phyloP scores from a whole-genome alignment of 2,797 vertebrate genomes.

The Acipenser transmontanus region DNA sequence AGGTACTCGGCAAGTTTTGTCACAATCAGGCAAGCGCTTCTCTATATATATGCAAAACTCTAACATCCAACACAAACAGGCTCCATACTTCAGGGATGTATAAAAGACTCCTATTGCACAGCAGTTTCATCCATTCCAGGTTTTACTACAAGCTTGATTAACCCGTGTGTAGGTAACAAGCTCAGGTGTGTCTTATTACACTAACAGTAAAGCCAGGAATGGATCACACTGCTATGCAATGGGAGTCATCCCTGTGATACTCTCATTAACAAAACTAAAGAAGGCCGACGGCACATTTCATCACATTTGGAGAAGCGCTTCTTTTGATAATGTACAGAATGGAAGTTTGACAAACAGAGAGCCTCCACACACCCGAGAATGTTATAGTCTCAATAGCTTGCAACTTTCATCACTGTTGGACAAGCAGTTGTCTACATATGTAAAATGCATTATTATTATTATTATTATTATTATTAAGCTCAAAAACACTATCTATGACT shows the following conservation, averaged over 20 bases:
- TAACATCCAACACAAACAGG: too few relatives aligned
- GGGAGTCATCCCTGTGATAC: not conserved
- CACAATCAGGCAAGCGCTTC: conserved; percentile 18
- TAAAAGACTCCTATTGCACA: too few relatives aligned
- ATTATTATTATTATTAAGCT: too few relatives aligned
- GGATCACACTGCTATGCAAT: conserved; percentile 7
- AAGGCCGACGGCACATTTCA: not conserved
- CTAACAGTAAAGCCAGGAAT: conserved; percentile 7
- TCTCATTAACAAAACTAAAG: not conserved
- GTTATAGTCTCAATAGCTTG: conserved; percentile 21
- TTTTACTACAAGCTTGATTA: too few relatives aligned
- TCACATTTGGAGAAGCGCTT: too few relatives aligned
- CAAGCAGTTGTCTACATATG: not conserved
- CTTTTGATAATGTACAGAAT: not conserved
- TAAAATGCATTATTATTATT: not conserved
- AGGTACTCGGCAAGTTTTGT: conserved; percentile 5
- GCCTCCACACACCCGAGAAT: conserved; percentile 14
- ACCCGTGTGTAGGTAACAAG: too few relatives aligned
- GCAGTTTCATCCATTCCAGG: too few relatives aligned
- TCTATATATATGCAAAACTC: conserved; percentile 28
- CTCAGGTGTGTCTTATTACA: not conserved
- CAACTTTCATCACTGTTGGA: not conserved
- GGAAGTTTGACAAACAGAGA: conserved; percentile 28
- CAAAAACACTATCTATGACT: conserved; percentile 41
- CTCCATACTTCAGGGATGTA: too few relatives aligned